These are phyloP conservation scores for Trissolcus brochymenae DNA, from an alignment of 2,888 invertebrate species.

Conservation along the genomic window DNA sequence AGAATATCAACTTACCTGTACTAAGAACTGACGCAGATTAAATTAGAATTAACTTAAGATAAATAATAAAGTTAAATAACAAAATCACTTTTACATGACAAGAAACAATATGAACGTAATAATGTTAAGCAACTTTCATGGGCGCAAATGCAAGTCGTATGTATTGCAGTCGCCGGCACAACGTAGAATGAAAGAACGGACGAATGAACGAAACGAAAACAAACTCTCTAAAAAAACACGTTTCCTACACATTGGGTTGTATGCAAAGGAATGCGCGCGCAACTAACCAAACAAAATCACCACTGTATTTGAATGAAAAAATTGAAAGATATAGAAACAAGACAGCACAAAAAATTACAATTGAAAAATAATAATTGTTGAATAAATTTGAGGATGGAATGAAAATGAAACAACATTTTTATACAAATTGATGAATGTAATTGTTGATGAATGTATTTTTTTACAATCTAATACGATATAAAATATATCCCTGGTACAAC, in stretches of 20 bases:
- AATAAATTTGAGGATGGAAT: conserved; percentile 10
- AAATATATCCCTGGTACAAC: conserved; percentile 24
- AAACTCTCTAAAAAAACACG: background rate
- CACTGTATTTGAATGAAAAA: background rate
- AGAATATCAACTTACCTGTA: too few species aligned
- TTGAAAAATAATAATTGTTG: background rate
- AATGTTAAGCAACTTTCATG: too few species aligned
- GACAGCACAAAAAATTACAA: background rate
- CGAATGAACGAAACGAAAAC: background rate
- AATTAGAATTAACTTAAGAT: too few species aligned
- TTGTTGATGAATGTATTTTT: conserved; percentile 47
- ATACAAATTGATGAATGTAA: conserved; percentile 51
- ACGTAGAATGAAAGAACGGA: too few species aligned
- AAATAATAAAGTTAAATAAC: too few species aligned
- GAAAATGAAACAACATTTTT: conserved; percentile 32
- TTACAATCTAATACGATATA: conserved; percentile 52
- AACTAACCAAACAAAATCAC: too few species aligned
- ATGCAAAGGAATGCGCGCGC: background rate
- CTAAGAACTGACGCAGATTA: too few species aligned
- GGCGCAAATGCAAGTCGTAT: too few species aligned
- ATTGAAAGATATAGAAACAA: background rate
- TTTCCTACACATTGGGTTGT: background rate
- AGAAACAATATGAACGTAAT: too few species aligned
- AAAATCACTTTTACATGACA: too few species aligned
- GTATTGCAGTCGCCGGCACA: too few species aligned